Evolutionary conservation across 2,888 invertebrate genomes (phyloP), one percentile per base, ranked within the genome.

Genomic region (Eupithecia subfuscata): DNA sequence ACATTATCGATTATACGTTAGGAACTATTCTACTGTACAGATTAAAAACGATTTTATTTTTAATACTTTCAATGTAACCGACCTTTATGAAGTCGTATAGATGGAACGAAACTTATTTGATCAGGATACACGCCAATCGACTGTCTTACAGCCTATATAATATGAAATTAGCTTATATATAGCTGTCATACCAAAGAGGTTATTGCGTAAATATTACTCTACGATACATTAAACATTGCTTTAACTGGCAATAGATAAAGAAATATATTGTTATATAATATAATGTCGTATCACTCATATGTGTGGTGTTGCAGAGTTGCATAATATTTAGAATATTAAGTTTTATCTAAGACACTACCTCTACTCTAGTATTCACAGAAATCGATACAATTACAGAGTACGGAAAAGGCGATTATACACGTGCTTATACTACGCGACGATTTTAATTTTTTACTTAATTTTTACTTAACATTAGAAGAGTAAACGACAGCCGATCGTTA

Each of bases 21-120:
- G 94, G 94, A 94, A 93, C 94, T 94, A 94, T 92, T 84, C 93
- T 92, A 91, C 94, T 94, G 93, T 94, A 94, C 94, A 94, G 86
- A 89, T 88, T 87, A 88, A 88, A 89, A 86, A 89, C 87, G 86
- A 86, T 87, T 89, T 82, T 86, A 88, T 88, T 89, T 84, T 84
- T 83, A 85, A 84, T 86, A 85, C 83, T 87, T 87, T 83, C 80
- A 86, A 83, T 76, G 85, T 83, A 84, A 79, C 82, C 78, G 83
- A 81, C 84, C 84, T 79, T 82, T 80, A 80, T 78, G 67, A 76
- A 81, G 73, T 78, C 80, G 77, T 52, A 69, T 75, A 78, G 75
- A 70, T 69, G 77, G 77, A 81, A 81, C 80, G 78, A 82, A 77
- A 81, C 80, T 81, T 76, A 81, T 75, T 82, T 85, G 84, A 81